Evolutionary conservation across 2,797 vertebrate species (phyloP).

Genomic region (Poecilia picta): DNA sequence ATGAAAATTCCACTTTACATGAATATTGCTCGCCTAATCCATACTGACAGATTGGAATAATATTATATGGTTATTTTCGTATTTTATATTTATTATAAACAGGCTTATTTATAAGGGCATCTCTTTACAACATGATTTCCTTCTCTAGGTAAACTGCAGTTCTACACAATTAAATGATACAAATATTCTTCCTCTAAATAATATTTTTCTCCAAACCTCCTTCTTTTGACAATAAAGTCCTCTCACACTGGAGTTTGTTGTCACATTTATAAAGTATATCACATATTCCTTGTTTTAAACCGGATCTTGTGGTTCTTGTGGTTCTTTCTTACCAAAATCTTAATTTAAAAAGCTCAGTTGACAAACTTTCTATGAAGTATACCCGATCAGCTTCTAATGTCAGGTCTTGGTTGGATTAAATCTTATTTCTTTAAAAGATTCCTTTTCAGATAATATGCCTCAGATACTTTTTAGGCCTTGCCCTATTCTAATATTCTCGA

Average conservation of each 20-base stretch:
- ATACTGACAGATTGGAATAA: background rate
- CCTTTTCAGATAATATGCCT: background rate
- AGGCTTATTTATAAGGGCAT: background rate
- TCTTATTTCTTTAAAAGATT: background rate
- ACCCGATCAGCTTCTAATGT: background rate
- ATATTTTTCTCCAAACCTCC: background rate
- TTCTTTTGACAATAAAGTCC: background rate
- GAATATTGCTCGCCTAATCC: background rate
- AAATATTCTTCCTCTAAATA: background rate
- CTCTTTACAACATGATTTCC: background rate
- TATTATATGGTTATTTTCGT: background rate
- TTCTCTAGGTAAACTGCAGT: background rate
- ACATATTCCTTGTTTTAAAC: background rate
- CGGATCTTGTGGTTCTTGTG: background rate
- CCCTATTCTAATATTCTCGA: background rate
- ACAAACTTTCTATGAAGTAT: background rate
- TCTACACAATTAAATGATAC: background rate
- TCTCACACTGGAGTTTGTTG: background rate
- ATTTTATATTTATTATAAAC: background rate
- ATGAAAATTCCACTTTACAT: conserved; percentile 12
- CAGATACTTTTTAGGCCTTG: background rate
- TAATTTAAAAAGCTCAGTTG: background rate
- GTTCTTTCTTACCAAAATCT: background rate
- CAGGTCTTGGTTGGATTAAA: background rate
- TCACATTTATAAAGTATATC: background rate